Evolutionary conservation across 1,140 invertebrate species (phyloP).

Genomic region (Drosophila triauraria): DNA sequence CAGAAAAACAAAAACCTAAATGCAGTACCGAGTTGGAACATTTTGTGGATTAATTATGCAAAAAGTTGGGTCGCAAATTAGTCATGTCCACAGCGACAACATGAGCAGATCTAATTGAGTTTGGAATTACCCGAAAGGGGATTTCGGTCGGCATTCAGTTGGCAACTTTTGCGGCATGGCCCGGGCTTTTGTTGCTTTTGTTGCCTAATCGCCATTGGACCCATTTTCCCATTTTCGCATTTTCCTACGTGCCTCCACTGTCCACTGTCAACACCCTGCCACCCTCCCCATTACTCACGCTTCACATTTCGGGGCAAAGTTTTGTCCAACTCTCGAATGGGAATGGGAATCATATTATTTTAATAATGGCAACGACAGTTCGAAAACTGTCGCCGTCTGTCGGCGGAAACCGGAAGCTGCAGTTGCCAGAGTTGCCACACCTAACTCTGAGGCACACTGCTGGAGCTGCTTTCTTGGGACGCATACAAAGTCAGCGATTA

Average conservation of each 20-base stretch:
- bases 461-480: neutral
- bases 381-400: conserved; percentile 21
- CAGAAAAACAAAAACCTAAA: neutral
- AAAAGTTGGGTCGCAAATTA: conserved; percentile 17
- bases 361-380: conserved; percentile 42
- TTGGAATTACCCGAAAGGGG: conserved; percentile 33
- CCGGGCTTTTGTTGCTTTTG: conserved; percentile 21
- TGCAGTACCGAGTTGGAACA: conserved; percentile 34
- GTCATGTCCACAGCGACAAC: conserved; percentile 16
- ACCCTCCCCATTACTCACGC: conserved; percentile 8
- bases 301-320: conserved; percentile 11
- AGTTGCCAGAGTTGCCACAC: conserved; percentile 30
- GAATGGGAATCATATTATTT: conserved; percentile 46
- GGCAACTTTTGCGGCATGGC: conserved; percentile 24
- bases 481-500: conserved; percentile 73
- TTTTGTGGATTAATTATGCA: conserved; percentile 42
- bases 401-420: conserved; percentile 31
- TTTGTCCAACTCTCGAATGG: conserved; percentile 29
- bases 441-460: conserved; percentile 12
- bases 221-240: neutral
- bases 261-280: neutral
- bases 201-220: conserved; percentile 17
- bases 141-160: conserved; percentile 27
- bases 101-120: conserved; percentile 40
- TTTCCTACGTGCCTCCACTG: conserved; percentile 1